phyloP scores from a whole-genome alignment of 2,113 vertebrate genomes.

The Turnix velox region DNA sequence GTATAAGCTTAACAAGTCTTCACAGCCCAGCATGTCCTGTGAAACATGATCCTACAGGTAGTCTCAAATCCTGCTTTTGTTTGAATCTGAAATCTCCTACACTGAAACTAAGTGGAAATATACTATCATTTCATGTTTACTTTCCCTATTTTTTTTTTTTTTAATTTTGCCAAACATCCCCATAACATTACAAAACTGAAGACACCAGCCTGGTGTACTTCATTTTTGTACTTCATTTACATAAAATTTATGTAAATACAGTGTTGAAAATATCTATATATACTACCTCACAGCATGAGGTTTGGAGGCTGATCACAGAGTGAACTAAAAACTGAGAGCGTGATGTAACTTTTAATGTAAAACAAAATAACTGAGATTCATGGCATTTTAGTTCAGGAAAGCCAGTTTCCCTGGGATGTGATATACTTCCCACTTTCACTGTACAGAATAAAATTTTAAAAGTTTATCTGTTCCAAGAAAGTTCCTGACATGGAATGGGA shows the following conservation, averaged over 20 bases:
- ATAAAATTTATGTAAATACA: background rate
- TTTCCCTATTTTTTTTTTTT: background rate
- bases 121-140: rapidly evolving
- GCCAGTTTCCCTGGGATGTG: background rate
- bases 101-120: background rate
- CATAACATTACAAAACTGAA: background rate
- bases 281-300: background rate
- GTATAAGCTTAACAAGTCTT: background rate
- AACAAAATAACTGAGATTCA: background rate
- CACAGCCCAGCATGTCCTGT: background rate
- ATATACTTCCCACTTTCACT: background rate
- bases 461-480: background rate
- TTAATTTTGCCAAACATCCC: background rate
- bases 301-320: background rate
- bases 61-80: background rate
- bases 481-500: background rate
- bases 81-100: background rate
- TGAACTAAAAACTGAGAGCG: background rate
- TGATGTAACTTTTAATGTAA: background rate
- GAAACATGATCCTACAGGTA: background rate
- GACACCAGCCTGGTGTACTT: background rate
- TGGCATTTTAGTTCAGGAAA: background rate
- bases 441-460: background rate
- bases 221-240: background rate
- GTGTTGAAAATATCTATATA: background rate